Base-by-base conservation (phyloP, 2,113 vertebrate species). In the Sphaerodactylus townsendi region DNA sequence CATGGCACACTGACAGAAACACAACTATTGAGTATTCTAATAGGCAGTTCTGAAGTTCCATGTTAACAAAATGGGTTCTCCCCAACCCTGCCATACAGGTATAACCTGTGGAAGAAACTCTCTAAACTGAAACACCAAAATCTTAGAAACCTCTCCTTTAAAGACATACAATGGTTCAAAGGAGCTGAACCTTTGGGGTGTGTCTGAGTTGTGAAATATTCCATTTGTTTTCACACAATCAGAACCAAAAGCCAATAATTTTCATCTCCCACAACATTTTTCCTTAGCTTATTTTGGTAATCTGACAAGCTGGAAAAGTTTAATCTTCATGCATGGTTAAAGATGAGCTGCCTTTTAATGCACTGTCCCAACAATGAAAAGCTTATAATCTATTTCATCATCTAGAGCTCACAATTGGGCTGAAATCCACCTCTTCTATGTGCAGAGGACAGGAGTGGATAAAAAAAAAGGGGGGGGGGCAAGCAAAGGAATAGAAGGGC, bases 171-270 rank as follows among this genome's bases (percentile, higher is more conserved):
- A 85, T 86, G 4, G 23, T 81, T 74, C 11, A 81, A 50, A 89
- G 70, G 71, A 91, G 79, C 70, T 33, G 91, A 85, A 73, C 64
- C 28, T 76, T 66, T 89, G 10, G 82, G 50, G 44, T 76, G 69
- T 8, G 69, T 23, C 0, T 81, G 75, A 66, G 28, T 87, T 94
- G 85, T 74, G 81, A 87, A 87, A 88, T 48, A 79, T 53, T 84
- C 73, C 86, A 87, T 77, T 66, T 86, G 21, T 87, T 91, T 53
- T 88, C 89, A 56, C 79, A 87, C 91, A 86, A 89, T 23, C 39
- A 62, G 33, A 30, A 37, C 69, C 14, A 30, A 35, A 35, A 33
- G 53, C 19, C 59, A 41, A 70, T 37, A 37, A 64, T 82, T 82
- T 73, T 82, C 46, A 62, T 3, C 4, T 33, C 53, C 6, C 19